Conservation (phyloP, 1,140 invertebrate species). For the Apis cerana region DNA sequence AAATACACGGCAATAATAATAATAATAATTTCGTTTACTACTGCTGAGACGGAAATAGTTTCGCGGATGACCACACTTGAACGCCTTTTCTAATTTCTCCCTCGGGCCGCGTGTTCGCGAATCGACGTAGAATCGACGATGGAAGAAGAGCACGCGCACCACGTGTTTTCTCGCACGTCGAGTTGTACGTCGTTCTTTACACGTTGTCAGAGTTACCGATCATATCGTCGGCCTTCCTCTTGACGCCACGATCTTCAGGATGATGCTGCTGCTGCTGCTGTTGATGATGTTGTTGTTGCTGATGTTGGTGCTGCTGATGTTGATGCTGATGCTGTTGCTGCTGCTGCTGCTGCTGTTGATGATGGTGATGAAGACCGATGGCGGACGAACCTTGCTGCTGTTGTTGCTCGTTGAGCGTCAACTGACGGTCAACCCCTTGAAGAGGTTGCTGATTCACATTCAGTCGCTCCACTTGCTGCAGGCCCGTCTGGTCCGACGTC, state of each 20-base stretch:
- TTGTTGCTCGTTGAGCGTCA: slow-evolving; percentile 62
- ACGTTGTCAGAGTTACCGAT: slow-evolving; percentile 72
- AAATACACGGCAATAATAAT: too few relatives aligned
- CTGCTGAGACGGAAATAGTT: slow-evolving; percentile 80
- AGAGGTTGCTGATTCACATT: slow-evolving; percentile 62
- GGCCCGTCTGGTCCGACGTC: slow-evolving; percentile 67
- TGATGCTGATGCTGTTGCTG: slow-evolving; percentile 67
- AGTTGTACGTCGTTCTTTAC: slow-evolving; percentile 54
- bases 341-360: slow-evolving; percentile 68
- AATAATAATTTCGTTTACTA: slow-evolving; percentile 45
- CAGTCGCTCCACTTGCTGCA: slow-evolving; percentile 59
- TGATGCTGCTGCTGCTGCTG: slow-evolving; percentile 63
- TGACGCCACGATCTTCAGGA: slow-evolving; percentile 75
- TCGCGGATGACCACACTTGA: slow-evolving; percentile 77
- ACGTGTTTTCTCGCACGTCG: background rate
- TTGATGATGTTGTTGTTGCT: slow-evolving; percentile 60
- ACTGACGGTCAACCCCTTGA: slow-evolving; percentile 50
- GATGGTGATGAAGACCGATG: slow-evolving; percentile 68
- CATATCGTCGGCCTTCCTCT: slow-evolving; percentile 78
- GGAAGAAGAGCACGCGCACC: background rate
- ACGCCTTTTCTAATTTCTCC: slow-evolving; percentile 50
- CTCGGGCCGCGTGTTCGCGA: background rate
- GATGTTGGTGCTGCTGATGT: slow-evolving; percentile 68
- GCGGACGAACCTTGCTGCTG: slow-evolving; percentile 69
- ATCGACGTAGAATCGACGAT: slow-evolving; percentile 47